Percentiles rank a stretch among this genome's conserved stretches.
These are phyloP conservation scores for Noctuana brunneofusca DNA, from an alignment of 2,888 invertebrate species.

Conservation along the genomic window DNA sequence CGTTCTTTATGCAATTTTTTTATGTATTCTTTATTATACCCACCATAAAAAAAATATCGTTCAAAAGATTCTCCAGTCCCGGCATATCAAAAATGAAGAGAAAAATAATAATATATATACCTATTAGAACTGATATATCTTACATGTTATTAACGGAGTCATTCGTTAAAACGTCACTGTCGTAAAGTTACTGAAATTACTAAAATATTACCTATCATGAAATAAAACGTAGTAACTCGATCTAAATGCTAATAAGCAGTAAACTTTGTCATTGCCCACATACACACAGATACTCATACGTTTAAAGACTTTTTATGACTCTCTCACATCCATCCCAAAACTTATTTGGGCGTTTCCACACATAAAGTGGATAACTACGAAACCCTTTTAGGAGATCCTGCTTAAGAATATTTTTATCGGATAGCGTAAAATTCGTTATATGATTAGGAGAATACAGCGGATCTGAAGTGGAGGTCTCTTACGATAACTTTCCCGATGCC, in stretches of 20 bases:
- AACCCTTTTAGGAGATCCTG: conserved; percentile 32
- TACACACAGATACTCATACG: background rate
- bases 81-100: too few species aligned
- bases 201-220: background rate
- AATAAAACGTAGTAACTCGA: conserved; percentile 14
- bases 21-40: too few species aligned
- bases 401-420: conserved; percentile 31
- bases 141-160: too few species aligned
- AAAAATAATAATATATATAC: too few species aligned
- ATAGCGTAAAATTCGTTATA: conserved; percentile 29
- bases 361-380: conserved; percentile 32
- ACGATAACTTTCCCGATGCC: conserved; percentile 4
- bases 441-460: conserved; percentile 12
- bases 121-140: too few species aligned
- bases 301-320: conserved; percentile 28
- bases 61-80: too few species aligned
- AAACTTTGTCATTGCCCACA: conserved; percentile 25
- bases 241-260: conserved; percentile 26
- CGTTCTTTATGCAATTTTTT: too few species aligned
- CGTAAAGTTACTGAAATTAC: background rate
- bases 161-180: too few species aligned
- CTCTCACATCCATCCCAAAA: conserved; percentile 31
- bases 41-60: too few species aligned
- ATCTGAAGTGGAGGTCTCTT: conserved; percentile 1
- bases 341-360: conserved; percentile 31